Conservation (phyloP, 2,888 invertebrate species). For the Drosophila histrio region DNA sequence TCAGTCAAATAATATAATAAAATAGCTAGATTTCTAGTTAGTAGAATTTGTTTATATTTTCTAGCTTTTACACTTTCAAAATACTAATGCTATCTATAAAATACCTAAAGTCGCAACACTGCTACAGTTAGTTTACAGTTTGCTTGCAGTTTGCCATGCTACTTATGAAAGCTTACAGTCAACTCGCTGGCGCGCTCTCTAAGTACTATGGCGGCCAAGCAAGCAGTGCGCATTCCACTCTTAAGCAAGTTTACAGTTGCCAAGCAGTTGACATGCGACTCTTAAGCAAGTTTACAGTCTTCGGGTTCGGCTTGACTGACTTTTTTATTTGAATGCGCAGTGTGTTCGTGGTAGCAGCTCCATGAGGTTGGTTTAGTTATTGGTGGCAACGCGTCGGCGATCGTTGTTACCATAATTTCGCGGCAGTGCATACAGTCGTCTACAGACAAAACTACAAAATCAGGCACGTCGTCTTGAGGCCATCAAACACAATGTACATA, state of each 20-base stretch:
- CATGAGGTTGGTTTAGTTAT: conserved; percentile 61
- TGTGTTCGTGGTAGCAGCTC: conserved; percentile 29
- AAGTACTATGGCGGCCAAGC: too few species aligned
- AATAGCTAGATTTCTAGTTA: too few species aligned
- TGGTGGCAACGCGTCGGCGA: conserved; percentile 47
- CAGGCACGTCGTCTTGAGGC: conserved; percentile 29
- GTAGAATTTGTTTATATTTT: too few species aligned
- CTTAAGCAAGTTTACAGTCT: not conserved
- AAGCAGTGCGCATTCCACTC: not conserved
- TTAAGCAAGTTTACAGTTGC: not conserved
- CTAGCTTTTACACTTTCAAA: too few species aligned
- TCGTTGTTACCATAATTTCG: conserved; percentile 39
- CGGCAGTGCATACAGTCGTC: conserved; percentile 9
- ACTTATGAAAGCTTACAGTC: not conserved
- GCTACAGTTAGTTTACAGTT: too few species aligned
- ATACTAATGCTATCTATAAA: too few species aligned
- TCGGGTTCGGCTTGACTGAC: conserved; percentile 53
- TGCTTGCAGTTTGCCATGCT: too few species aligned
- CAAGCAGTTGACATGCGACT: not conserved
- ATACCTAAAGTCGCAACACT: too few species aligned
- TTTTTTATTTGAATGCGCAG: conserved; percentile 40
- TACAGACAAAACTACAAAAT: conserved; percentile 19
- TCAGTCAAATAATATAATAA: too few species aligned
- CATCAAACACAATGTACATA: conserved; percentile 6
- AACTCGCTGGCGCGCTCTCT: not conserved